Conservation (phyloP, 2,888 invertebrate genomes). For the Zele albiditarsus region DNA sequence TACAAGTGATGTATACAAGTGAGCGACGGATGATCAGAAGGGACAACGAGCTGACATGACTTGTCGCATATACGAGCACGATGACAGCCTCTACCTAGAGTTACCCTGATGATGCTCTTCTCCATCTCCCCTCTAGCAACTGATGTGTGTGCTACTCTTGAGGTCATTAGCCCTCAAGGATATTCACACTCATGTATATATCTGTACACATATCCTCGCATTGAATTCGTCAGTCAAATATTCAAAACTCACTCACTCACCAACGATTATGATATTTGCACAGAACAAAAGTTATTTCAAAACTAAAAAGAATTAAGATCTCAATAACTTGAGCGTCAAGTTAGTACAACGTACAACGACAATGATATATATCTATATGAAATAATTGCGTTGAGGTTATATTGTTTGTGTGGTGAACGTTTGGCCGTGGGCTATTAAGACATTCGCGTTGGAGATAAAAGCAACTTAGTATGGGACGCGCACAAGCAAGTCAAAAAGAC, state of each 20-base stretch:
- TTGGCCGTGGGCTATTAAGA: conserved; percentile 62
- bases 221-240: neutral
- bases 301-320: neutral
- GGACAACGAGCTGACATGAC: neutral
- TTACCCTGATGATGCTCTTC: neutral
- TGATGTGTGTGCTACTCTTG: conserved; percentile 8
- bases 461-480: conserved; percentile 45
- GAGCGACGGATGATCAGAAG: neutral
- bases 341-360: neutral
- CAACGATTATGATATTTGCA: neutral
- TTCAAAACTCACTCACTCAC: conserved; percentile 4
- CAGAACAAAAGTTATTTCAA: conserved; percentile 20
- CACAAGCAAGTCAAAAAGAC: conserved; percentile 13
- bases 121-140: neutral
- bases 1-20: neutral
- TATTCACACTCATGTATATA: conserved; percentile 2
- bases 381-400: conserved; percentile 4
- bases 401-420: conserved; percentile 4
- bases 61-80: neutral
- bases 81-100: conserved; percentile 4
- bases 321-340: conserved; percentile 17
- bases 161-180: conserved; percentile 35
- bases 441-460: conserved; percentile 63
- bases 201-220: neutral
- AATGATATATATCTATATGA: neutral